Percentiles rank a stretch among this genome's conserved stretches.
These are phyloP conservation scores for Enteromius viviparus DNA, from an alignment of 2,797 vertebrate species.

Conservation along the genomic window DNA sequence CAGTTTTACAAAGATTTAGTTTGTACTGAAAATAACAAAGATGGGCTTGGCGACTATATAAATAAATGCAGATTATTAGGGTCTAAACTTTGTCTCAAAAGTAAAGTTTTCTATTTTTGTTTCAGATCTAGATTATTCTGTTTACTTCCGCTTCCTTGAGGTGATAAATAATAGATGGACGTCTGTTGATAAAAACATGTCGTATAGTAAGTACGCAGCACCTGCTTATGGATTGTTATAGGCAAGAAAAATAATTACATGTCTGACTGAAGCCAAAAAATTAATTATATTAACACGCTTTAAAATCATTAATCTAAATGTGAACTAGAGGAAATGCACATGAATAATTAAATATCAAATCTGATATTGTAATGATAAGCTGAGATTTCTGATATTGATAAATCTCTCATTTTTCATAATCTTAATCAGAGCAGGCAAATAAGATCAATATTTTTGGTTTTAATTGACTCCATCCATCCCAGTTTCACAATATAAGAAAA, in stretches of 20 bases:
- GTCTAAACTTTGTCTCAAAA: not conserved
- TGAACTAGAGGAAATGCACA: not conserved
- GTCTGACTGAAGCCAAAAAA: not conserved
- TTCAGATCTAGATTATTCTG: not conserved
- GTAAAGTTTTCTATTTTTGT: not conserved
- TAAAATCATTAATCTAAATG: not conserved
- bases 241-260: not conserved
- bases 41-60: conserved; percentile 7
- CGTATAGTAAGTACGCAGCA: not conserved
- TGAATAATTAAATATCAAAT: not conserved
- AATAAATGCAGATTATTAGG: not conserved
- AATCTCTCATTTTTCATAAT: not conserved
- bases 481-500: not conserved
- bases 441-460: not conserved
- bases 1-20: not conserved
- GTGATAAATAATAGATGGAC: not conserved
- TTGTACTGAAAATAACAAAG: conserved; percentile 18
- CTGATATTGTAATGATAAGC: no score
- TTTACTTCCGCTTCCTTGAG: not conserved
- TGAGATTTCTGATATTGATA: not conserved
- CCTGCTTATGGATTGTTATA: not conserved
- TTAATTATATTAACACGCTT: not conserved
- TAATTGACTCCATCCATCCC: not conserved
- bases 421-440: not conserved
- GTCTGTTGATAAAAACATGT: not conserved